phyloP scores from a whole-genome alignment of 2,888 invertebrate species.

The Leucozona laternaria region DNA sequence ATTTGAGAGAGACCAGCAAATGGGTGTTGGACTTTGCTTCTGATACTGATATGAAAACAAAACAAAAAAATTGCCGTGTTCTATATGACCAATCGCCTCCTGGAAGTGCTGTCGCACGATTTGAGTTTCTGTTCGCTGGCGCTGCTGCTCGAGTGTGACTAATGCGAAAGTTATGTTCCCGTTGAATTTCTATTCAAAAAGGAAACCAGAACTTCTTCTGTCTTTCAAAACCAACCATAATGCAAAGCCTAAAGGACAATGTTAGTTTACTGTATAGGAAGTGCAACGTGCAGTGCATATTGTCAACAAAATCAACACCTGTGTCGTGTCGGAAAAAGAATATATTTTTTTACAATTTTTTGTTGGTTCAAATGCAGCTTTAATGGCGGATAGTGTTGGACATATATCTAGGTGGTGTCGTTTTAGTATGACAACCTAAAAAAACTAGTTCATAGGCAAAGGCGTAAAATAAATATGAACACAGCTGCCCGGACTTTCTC shows the following conservation, averaged over 20 bases:
- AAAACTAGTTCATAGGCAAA: background rate
- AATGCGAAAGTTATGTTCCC: slow-evolving; percentile 72
- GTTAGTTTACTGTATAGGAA: slow-evolving; percentile 59
- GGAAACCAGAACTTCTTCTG: slow-evolving; percentile 42
- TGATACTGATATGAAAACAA: background rate
- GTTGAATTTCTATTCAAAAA: slow-evolving; percentile 64
- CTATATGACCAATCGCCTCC: slow-evolving; percentile 33
- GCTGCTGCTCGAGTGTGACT: slow-evolving; percentile 65
- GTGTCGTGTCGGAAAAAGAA: slow-evolving; percentile 41
- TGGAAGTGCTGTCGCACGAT: slow-evolving; percentile 63
- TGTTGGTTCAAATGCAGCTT: slow-evolving; percentile 5
- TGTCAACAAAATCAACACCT: slow-evolving; percentile 52
- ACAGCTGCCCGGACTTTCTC: background rate
- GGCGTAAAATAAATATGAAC: background rate
- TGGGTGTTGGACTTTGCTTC: slow-evolving; percentile 21
- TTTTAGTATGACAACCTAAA: background rate
- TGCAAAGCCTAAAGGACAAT: slow-evolving; percentile 41
- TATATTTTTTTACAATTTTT: background rate
- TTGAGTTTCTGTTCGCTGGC: slow-evolving; percentile 33
- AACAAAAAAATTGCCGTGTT: background rate
- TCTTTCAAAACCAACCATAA: background rate
- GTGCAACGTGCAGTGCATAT: slow-evolving; percentile 53
- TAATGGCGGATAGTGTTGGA: slow-evolving; percentile 35
- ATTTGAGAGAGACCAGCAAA: background rate
- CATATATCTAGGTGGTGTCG: slow-evolving; percentile 7